phyloP scores from a whole-genome alignment of 2,113 vertebrate species.

The Glaucomys volans region DNA sequence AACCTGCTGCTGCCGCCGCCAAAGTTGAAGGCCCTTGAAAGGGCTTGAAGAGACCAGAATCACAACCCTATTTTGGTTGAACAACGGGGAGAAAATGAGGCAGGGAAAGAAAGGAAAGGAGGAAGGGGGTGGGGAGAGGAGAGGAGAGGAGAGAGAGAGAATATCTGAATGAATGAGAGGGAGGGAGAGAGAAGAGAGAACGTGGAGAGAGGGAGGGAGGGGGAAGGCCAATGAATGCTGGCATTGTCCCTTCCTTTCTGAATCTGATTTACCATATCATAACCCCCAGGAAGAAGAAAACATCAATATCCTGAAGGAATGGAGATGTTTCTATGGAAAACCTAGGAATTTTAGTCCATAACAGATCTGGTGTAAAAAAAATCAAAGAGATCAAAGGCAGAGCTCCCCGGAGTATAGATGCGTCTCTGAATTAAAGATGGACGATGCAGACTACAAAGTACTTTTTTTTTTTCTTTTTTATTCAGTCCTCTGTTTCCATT shows the following conservation, averaged over 20 bases:
- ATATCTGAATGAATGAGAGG: conserved; percentile 42
- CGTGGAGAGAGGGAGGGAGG: conserved; percentile 63
- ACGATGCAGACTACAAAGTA: conserved; percentile 95
- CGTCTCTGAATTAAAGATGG: conserved; percentile 94
- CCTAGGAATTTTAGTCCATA: conserved; percentile 97
- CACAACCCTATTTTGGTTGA: conserved; percentile 96
- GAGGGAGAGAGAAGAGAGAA: conserved; percentile 52
- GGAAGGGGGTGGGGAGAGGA: not conserved
- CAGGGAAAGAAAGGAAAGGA: conserved; percentile 86
- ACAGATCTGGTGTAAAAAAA: conserved; percentile 93
- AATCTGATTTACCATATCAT: conserved; percentile 99
- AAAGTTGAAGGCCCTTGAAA: conserved; percentile 93
- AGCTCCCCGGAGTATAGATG: conserved; percentile 91
- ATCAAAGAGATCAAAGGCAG: conserved; percentile 97
- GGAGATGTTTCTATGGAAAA: conserved; percentile 99
- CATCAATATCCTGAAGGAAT: conserved; percentile 99
- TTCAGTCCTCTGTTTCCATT: conserved; percentile 88
- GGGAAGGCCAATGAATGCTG: conserved; percentile 91
- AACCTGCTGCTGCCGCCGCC: conserved; percentile 93
- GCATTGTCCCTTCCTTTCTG: conserved; percentile 95
- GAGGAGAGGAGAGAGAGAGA: conserved; percentile 29
- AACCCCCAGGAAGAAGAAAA: conserved; percentile 99
- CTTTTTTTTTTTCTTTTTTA: conserved; percentile 88
- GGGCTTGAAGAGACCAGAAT: conserved; percentile 91
- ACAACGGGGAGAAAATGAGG: conserved; percentile 76